A percentile compares a stretch with the other conserved stretches of the same genome.
Conservation (phyloP, 2,113 vertebrate species). For the Periophthalmodon schlosseri region DNA sequence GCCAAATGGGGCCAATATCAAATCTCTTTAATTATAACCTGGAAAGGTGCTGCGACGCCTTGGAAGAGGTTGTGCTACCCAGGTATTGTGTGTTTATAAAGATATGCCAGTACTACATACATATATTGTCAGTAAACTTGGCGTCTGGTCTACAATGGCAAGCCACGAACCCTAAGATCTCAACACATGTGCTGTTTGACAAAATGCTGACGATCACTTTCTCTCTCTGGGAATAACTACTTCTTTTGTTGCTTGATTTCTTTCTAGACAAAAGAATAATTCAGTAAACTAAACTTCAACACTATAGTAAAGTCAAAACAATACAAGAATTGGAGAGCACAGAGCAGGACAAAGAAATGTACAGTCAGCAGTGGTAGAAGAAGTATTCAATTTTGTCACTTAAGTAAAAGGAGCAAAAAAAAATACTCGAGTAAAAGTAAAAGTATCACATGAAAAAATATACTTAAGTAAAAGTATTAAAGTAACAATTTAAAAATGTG, state of each 20-base stretch:
- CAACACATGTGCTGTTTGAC: conserved; percentile 60
- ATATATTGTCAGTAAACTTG: too few relatives aligned
- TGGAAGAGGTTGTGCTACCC: background rate
- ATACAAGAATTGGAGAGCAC: too few relatives aligned
- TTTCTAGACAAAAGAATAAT: background rate
- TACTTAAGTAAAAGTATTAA: too few relatives aligned
- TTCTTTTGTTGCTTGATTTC: conserved; percentile 22
- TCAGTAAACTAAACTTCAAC: background rate
- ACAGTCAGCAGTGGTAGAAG: too few relatives aligned
- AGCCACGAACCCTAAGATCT: conserved; percentile 47
- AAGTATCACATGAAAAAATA: too few relatives aligned
- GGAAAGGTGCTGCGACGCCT: background rate
- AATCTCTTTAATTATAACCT: background rate
- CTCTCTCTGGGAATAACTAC: conserved; percentile 26
- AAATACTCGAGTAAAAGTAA: too few relatives aligned
- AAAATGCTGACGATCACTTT: conserved; percentile 45
- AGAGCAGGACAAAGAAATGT: too few relatives aligned
- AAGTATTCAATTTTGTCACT: too few relatives aligned
- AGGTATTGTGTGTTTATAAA: too few relatives aligned
- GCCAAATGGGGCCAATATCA: background rate
- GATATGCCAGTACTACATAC: too few relatives aligned
- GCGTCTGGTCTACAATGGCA: background rate
- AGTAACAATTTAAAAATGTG: too few relatives aligned
- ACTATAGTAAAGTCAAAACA: background rate
- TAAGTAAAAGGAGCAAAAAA: too few relatives aligned